Evolutionary conservation across 2,888 invertebrate species (phyloP), one percentile per base, ranked within the genome.

Genomic region (Coenonympha arcania): DNA sequence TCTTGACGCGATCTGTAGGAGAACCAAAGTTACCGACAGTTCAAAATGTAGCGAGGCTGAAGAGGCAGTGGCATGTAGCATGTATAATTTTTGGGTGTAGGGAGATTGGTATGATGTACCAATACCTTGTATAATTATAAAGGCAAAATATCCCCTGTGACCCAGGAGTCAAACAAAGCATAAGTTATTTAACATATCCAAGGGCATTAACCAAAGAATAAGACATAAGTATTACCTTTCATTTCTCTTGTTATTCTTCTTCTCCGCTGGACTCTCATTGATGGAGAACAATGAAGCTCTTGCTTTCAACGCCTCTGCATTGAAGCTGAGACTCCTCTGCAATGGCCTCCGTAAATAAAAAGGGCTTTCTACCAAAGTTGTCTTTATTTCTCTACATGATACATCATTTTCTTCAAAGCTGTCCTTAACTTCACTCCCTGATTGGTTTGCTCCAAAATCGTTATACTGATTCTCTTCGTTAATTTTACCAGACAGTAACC

Each of bases 161-260:
- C n/a, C n/a, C n/a, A n/a, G n/a, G n/a, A n/a, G n/a, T n/a, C n/a
- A n/a, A n/a, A n/a, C n/a, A n/a, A n/a, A n/a, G n/a, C n/a, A n/a
- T n/a, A n/a, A n/a, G n/a, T n/a, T n/a, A n/a, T n/a, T n/a, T n/a
- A n/a, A n/a, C n/a, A n/a, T n/a, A n/a, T n/a, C n/a, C n/a, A n/a
- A n/a, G n/a, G n/a, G 26, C 2, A 26, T 26, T 8, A 2, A 26
- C 2, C 28, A n/a, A 2, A 2, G 28, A 3, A 28, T n/a, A 4
- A n/a, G n/a, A 34, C n/a, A 20, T 11, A 37, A 22, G 4, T 37
- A 36, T 37, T 22, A 39, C 18, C 90, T 88, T 39, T 93, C 93
- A 0, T 90, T 87, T 31, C 94, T 87, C 72, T 95, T 95, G 33
- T 65, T 65, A 1, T 57, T 65, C 42, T 68, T 70, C 53, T 71